phyloP scores from a whole-genome alignment of 2,797 vertebrate species.

The Serranus cabrilla region DNA sequence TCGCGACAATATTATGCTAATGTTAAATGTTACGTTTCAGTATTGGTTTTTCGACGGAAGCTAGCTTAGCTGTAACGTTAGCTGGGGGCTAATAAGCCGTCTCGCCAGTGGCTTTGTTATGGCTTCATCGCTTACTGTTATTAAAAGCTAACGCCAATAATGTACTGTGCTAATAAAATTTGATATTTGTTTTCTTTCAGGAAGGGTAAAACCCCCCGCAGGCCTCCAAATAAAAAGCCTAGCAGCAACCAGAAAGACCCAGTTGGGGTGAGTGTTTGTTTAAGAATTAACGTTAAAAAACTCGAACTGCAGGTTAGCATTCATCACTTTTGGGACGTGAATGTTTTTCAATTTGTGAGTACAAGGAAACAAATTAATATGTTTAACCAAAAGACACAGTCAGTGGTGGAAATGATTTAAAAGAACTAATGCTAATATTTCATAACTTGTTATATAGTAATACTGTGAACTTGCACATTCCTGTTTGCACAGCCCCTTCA shows the following conservation, averaged over 20 bases:
- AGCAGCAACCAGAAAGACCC: slow-evolving; percentile 91
- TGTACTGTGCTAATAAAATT: not conserved
- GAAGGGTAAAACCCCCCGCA: slow-evolving; percentile 88
- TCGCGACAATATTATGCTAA: accelerated
- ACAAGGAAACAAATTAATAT: no score
- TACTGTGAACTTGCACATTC: no score
- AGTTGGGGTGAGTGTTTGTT: slow-evolving; percentile 89
- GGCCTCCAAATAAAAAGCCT: slow-evolving; percentile 85
- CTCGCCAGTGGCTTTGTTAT: not conserved
- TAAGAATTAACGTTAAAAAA: not conserved
- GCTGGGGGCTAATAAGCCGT: not conserved
- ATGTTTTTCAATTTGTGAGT: not conserved
- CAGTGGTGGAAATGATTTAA: no score
- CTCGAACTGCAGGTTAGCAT: not conserved
- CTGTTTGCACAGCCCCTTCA: no score
- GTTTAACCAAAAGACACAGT: no score
- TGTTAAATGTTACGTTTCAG: not conserved
- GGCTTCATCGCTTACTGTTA: not conserved
- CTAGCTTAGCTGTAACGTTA: slow-evolving; percentile 6
- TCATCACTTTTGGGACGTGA: not conserved
- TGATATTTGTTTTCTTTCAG: slow-evolving; percentile 68
- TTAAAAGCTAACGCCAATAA: not conserved
- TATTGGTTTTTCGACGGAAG: not conserved
- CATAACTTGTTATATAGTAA: no score
- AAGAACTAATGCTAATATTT: no score